Conservation (phyloP, 2,888 invertebrate genomes). For the Steinernema carpocapsae region DNA sequence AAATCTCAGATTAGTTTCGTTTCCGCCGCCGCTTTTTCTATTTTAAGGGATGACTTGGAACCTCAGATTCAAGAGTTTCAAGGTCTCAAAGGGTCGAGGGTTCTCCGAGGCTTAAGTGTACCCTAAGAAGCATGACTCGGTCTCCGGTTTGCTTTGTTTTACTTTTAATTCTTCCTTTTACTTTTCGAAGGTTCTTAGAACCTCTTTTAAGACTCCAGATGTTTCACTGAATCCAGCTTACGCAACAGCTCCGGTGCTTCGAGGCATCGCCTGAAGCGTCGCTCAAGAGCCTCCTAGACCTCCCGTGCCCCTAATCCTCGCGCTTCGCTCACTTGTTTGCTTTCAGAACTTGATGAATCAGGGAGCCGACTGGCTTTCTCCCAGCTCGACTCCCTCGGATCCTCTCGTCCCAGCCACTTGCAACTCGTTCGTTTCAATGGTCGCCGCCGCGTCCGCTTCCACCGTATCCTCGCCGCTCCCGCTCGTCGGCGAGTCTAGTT, state of each 20-base stretch:
- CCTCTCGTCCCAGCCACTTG: conserved; percentile 1
- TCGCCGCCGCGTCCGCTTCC: conserved; percentile 4
- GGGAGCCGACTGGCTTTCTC: conserved; percentile 17
- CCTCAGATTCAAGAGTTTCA: not conserved
- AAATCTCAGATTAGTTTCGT: conserved; percentile 4
- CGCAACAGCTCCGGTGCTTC: not conserved
- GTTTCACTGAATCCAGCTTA: not conserved
- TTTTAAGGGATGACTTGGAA: not conserved
- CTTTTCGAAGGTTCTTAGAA: not conserved
- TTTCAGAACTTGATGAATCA: conserved; percentile 34
- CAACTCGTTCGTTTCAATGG: conserved; percentile 11
- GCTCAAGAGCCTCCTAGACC: not conserved
- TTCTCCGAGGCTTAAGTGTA: too few relatives aligned
- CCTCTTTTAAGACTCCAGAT: not conserved
- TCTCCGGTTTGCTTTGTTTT: too few relatives aligned
- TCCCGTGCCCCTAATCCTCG: not conserved
- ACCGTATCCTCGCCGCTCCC: not conserved
- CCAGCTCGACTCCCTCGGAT: not conserved
- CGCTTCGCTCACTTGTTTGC: not conserved
- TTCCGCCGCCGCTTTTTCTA: not conserved
- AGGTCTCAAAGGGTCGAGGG: not conserved
- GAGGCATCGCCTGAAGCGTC: not conserved
- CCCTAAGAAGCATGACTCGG: too few relatives aligned
- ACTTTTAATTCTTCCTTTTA: not conserved
- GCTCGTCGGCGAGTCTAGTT: not conserved